Evolutionary conservation across 2,113 vertebrate species (phyloP).

Genomic region (Ailurus styani): DNA sequence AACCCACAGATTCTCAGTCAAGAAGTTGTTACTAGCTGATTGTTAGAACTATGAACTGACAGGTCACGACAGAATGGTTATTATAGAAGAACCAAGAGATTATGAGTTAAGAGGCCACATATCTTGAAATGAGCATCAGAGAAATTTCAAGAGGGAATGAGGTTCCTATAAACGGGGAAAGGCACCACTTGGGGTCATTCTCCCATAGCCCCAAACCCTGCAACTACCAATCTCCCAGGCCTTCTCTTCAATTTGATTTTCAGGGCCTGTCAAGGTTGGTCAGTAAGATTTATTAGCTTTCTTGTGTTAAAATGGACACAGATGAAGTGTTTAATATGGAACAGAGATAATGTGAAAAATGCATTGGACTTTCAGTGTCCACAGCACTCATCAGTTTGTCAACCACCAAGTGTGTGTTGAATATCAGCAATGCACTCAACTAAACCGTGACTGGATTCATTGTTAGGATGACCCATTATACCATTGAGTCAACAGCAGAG

Average conservation of each 20-base stretch:
- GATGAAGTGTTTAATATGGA: slow-evolving; percentile 34
- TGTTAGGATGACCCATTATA: not conserved
- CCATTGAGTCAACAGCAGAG: not conserved
- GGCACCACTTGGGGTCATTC: not conserved
- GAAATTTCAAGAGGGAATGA: not conserved
- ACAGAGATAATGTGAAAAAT: not conserved
- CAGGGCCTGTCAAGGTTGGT: not conserved
- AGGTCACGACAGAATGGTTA: not conserved
- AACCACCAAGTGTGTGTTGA: not conserved
- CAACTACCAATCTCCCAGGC: not conserved
- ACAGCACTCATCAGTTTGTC: not conserved
- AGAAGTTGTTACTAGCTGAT: not conserved
- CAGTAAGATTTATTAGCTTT: slow-evolving; percentile 13
- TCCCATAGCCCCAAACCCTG: not conserved
- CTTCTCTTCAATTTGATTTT: slow-evolving; percentile 43
- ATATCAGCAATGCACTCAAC: not conserved
- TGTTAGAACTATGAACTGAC: not conserved
- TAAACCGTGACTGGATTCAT: not conserved
- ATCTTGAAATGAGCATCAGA: not conserved
- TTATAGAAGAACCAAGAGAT: not conserved
- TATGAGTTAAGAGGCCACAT: not conserved
- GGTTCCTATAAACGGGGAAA: not conserved
- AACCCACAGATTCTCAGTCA: not conserved
- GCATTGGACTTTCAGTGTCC: not conserved
- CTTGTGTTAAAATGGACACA: not conserved